Evolutionary conservation across 2,797 vertebrate genomes (phyloP).

Genomic region (Schizothorax lantsangensis): DNA sequence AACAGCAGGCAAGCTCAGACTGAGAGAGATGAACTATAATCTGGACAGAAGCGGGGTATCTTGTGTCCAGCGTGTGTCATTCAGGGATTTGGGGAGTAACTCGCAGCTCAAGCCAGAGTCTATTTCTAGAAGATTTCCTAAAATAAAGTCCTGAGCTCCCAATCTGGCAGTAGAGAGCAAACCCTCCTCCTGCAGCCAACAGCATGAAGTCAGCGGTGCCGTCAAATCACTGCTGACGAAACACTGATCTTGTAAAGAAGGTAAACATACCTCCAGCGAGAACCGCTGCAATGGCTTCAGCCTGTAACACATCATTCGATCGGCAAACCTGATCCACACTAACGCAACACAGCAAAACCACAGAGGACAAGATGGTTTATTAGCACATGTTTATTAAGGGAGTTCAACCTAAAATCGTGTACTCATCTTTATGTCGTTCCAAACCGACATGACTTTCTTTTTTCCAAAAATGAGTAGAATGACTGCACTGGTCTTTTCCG

Average conservation of each 20-base stretch:
- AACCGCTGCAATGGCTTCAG: slow-evolving; percentile 63
- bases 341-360: slow-evolving; percentile 30
- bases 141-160: slow-evolving; percentile 75
- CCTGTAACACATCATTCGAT: slow-evolving; percentile 49
- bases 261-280: slow-evolving; percentile 70
- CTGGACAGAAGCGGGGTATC: slow-evolving; percentile 49
- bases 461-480: neutral
- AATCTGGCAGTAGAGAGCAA: slow-evolving; percentile 65
- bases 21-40: neutral
- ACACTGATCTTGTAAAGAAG: slow-evolving; percentile 74
- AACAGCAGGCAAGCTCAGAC: too few species aligned
- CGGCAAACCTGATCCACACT: slow-evolving; percentile 41
- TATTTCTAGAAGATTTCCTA: slow-evolving; percentile 76
- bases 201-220: slow-evolving; percentile 72
- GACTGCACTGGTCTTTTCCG: neutral
- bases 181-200: neutral
- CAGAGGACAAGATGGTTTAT: neutral
- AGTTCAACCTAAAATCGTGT: neutral
- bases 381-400: neutral
- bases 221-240: slow-evolving; percentile 77
- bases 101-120: slow-evolving; percentile 50
- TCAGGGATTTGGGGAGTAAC: slow-evolving; percentile 28
- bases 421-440: neutral
- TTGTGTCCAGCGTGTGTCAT: slow-evolving; percentile 48
- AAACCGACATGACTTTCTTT: neutral